Evolutionary conservation across 2,888 invertebrate genomes (phyloP).

Genomic region (Hylaea fasciaria): DNA sequence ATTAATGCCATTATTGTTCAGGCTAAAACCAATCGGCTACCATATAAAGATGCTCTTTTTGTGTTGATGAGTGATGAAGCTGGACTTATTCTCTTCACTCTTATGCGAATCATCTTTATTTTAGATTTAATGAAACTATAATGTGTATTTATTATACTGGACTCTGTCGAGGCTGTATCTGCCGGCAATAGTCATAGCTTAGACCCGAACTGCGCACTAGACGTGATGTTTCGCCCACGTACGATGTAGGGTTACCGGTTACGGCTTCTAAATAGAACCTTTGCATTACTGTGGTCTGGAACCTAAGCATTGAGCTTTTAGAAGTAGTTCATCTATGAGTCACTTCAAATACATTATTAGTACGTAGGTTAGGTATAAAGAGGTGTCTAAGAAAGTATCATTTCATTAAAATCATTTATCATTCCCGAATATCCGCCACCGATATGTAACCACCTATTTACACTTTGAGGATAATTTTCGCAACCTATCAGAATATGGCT

Average conservation of each 20-base stretch:
- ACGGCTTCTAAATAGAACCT: slow-evolving; percentile 24
- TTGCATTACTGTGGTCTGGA: slow-evolving; percentile 18
- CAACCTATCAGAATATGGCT: slow-evolving; percentile 2
- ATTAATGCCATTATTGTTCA: neutral
- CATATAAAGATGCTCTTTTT: neutral
- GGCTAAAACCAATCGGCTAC: neutral
- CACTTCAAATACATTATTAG: neutral
- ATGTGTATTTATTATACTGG: neutral
- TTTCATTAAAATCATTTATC: slow-evolving; percentile 28
- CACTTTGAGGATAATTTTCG: neutral
- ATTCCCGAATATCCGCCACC: slow-evolving; percentile 34
- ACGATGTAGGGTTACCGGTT: slow-evolving; percentile 22
- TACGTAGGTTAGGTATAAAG: slow-evolving; percentile 13
- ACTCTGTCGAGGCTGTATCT: neutral
- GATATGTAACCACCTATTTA: slow-evolving; percentile 32
- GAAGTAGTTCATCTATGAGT: slow-evolving; percentile 4
- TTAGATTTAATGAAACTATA: neutral
- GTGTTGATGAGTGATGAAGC: neutral
- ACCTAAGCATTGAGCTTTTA: neutral
- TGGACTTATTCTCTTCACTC: neutral
- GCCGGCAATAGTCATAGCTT: neutral
- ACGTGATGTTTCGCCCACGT: slow-evolving; percentile 26
- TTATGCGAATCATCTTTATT: neutral
- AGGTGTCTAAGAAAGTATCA: slow-evolving; percentile 19
- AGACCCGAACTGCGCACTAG: neutral